phyloP scores from a whole-genome alignment of 2,888 invertebrate genomes.

The Pristionchus exspectatus region DNA sequence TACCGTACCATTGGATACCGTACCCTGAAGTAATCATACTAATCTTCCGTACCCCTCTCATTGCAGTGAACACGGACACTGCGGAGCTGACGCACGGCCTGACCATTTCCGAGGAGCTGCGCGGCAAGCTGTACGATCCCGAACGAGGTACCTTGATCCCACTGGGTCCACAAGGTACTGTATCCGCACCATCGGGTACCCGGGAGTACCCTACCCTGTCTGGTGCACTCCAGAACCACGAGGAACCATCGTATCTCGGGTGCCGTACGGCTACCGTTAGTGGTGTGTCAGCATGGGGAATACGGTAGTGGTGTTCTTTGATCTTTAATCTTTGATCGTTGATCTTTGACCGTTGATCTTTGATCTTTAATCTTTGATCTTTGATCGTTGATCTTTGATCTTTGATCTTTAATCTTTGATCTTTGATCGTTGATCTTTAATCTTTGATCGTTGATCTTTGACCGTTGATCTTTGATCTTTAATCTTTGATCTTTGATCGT shows the following conservation, averaged over 20 bases:
- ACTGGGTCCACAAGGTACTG: neutral
- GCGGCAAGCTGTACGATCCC: neutral
- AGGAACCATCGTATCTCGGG: too few species aligned
- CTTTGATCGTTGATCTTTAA: constrained; percentile 25
- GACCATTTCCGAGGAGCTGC: neutral
- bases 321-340: constrained; percentile 31
- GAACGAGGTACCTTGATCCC: neutral
- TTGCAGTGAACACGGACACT: neutral
- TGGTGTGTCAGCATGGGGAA: too few species aligned
- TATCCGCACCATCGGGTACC: too few species aligned
- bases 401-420: constrained; percentile 29
- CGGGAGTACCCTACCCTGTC: too few species aligned
- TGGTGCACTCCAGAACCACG: too few species aligned
- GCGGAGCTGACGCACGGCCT: neutral
- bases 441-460: constrained; percentile 27
- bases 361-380: constrained; percentile 32
- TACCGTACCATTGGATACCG: neutral
- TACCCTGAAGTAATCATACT: neutral
- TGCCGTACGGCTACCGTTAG: too few species aligned
- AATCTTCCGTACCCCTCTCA: neutral
- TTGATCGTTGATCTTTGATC: constrained; percentile 31
- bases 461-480: constrained; percentile 32
- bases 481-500: constrained; percentile 23
- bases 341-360: too few species aligned
- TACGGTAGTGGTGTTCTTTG: neutral